These are phyloP conservation scores for Leiothrix lutea DNA, from an alignment of 2,113 vertebrate species.

Conservation along the genomic window DNA sequence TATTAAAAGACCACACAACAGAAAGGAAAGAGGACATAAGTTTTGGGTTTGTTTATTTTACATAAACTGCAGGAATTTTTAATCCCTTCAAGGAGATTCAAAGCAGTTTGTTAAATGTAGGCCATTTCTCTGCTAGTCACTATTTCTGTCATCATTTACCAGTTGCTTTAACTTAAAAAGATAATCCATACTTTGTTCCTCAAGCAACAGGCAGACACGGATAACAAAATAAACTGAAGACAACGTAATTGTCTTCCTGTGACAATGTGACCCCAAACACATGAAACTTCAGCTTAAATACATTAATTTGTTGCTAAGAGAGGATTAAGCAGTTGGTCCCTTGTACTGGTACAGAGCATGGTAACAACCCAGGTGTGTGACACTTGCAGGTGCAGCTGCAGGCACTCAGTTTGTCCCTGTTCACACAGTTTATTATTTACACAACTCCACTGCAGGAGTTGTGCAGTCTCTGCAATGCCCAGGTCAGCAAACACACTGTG, in stretches of 20 bases:
- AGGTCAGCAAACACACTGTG: background rate
- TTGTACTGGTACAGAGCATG: fast-evolving
- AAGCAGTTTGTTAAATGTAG: background rate
- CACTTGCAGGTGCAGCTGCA: background rate
- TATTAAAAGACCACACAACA: slow-evolving; percentile 14
- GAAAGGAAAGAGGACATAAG: background rate
- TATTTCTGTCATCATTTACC: background rate
- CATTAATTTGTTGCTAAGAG: background rate
- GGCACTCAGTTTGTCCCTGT: background rate
- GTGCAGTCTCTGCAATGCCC: background rate
- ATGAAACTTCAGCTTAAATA: background rate
- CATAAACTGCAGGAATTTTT: background rate
- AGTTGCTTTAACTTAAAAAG: background rate
- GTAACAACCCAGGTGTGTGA: fast-evolving
- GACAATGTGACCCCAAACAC: background rate
- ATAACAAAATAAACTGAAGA: background rate
- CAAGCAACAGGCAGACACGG: background rate
- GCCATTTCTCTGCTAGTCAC: background rate
- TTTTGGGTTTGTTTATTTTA: background rate
- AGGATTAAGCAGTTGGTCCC: background rate
- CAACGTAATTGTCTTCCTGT: background rate
- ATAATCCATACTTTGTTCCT: background rate
- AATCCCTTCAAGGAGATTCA: background rate
- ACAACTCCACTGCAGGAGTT: background rate
- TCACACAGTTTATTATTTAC: background rate